Base-by-base conservation (phyloP, 1,140 invertebrate genomes). In the Callitettix versicolor region DNA sequence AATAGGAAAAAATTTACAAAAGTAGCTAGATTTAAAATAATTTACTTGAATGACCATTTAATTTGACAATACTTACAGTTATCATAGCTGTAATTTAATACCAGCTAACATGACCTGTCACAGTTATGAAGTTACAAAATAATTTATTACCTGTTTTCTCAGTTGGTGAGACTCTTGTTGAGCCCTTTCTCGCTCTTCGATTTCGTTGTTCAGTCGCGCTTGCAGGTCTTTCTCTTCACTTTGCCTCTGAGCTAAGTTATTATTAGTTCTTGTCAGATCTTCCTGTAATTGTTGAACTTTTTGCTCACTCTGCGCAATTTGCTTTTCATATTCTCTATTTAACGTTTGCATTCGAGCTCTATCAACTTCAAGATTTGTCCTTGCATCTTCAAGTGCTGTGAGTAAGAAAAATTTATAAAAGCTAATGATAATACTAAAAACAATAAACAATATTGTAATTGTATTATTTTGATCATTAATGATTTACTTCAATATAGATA, bases 171-270 rank as follows among this genome's bases (percentile, higher is more conserved):
- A 68, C 57, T 88, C 85, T 59, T 82, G 73, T 43, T 84, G 79
- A 1, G 80, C 70, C 17, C 85, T 73, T 65, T 89, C 86, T 30
- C 82, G 76, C 55, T 88, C 84, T 64, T 89, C 87, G 20, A 74
- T 76, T 64, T 88, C 85, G 54, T 84, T 82, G 14, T 82, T 72
- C 1, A 94, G 69, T 59, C 85, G 78, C 18, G 79, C 79, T 68
- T 91, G 86, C 15, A 93, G 68, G 64, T 93, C 89, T 62, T 84
- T 85, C 58, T 89, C 85, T 50, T 86, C 83, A 58, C 79, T 79
- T 52, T 85, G 79, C 21, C 80, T 80, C 62, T 85, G 81, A n/a
- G 76, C 75, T 38, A 80, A 74, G n/a, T 76, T 76, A 3, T 77
- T 72, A 34, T 85, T 79, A 1, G 78, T 75, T 62, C 82, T 77